Evolutionary conservation across 1,140 invertebrate genomes (phyloP), one percentile per base, ranked within the genome.

Genomic region (Drosophila tani): DNA sequence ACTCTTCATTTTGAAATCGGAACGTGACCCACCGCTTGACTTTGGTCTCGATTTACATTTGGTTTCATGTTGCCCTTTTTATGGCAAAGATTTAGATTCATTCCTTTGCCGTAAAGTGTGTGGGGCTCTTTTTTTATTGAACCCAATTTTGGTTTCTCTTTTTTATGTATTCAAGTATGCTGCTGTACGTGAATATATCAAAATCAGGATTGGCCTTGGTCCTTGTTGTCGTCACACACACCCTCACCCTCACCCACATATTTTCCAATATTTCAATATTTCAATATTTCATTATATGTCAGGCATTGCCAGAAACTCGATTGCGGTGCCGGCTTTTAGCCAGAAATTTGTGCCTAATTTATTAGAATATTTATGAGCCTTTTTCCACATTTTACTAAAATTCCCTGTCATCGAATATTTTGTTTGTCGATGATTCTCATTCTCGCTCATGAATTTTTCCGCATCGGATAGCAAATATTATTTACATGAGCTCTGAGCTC

Each of bases 121-220:
- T 53, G 67, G 47, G 67, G 27, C 24, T 67, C 45, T 24, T 47
- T 43, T 82, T 82, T 84, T 84, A 84, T 84, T 84, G 78, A 78
- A 68, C 78, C 59, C 73, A 84, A 84, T 84, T 84, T 77, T 69
- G 79, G 62, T 68, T 77, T 19, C 35, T 19, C 35, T 38, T 49
- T 32, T 47, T 59, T n/a, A 66, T 40, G 45, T 45, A 21, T 27
- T 3, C 19, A 32, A 29, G 27, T 29, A 29, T 29, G 27, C 4
- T 29, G 27, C 4, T 55, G 40, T 41, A 40, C 41, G 19, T 21
- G 40, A 41, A 32, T 47, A 47, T 35, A 66, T 50, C 12, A 17
- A 27, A 64, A n/a, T 41, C 40, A 8, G 57, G 40, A 58, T 51
- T 73, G 40, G 29, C 38, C 55, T 62, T 24, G 41, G 49, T 43